Evolutionary conservation across 2,888 invertebrate genomes (phyloP).

Genomic region (Eugnorisma glareosa): DNA sequence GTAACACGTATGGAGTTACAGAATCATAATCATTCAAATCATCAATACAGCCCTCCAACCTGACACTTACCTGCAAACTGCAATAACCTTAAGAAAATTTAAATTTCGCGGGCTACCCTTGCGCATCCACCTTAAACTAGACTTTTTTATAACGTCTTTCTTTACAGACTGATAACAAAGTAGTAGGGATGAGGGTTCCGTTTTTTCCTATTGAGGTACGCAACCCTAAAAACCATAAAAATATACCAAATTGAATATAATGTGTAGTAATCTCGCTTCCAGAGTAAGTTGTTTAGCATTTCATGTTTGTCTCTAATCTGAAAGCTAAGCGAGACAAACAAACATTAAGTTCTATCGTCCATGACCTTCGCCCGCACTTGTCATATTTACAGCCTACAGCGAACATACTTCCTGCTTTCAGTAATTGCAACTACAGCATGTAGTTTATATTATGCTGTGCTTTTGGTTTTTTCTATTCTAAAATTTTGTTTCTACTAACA

Average conservation of each 20-base stretch:
- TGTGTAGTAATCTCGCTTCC: neutral
- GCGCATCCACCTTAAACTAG: too few species aligned
- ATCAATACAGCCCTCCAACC: too few species aligned
- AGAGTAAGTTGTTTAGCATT: constrained; percentile 19
- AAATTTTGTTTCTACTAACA: neutral
- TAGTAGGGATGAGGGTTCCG: neutral
- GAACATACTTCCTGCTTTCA: constrained; percentile 23
- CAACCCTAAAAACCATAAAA: neutral
- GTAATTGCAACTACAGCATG: constrained; percentile 5
- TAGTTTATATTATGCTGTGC: constrained; percentile 31
- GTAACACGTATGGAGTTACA: too few species aligned
- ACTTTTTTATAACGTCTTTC: neutral
- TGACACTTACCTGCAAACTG: too few species aligned
- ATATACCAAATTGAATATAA: neutral
- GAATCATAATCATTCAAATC: too few species aligned
- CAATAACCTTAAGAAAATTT: too few species aligned
- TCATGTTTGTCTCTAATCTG: constrained; percentile 40
- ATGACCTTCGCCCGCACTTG: constrained; percentile 29
- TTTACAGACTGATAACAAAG: neutral
- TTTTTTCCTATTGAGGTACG: neutral
- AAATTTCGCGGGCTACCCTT: too few species aligned
- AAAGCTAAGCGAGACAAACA: constrained; percentile 55
- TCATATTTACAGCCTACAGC: constrained; percentile 37
- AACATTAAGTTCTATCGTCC: constrained; percentile 35
- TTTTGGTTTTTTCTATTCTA: neutral